phyloP scores from a whole-genome alignment of 1,140 invertebrate genomes.

The Ruditapes philippinarum region DNA sequence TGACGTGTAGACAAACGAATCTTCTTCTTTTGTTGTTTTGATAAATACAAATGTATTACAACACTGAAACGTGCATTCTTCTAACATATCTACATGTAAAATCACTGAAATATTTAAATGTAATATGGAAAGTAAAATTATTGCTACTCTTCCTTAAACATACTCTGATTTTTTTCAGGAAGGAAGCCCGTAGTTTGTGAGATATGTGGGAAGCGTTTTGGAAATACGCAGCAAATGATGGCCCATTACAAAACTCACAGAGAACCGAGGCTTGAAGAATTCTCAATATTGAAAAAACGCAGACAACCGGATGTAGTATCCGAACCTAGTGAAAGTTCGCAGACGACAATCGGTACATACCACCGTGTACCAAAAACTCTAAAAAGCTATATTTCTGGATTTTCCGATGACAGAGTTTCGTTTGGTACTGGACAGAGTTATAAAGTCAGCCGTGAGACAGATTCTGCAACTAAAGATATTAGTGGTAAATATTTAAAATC shows the following conservation, averaged over 20 bases:
- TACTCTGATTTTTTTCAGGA: constrained; percentile 1
- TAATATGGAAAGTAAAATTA: not conserved
- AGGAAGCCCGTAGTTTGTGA: constrained; percentile 44
- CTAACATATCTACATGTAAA: not conserved
- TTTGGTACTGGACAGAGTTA: constrained; percentile 53
- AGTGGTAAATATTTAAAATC: not conserved
- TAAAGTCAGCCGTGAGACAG: not conserved
- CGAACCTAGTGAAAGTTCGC: not conserved
- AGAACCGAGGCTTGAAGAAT: constrained; percentile 52
- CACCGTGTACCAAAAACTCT: constrained; percentile 11
- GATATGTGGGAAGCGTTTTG: constrained; percentile 52
- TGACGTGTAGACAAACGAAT: too few species aligned
- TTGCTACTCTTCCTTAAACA: not conserved
- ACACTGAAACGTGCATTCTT: too few species aligned
- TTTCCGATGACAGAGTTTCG: not conserved
- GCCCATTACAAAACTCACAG: constrained; percentile 52
- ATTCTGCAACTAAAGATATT: not conserved
- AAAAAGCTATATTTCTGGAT: constrained; percentile 10
- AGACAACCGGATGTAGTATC: not conserved
- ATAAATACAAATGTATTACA: too few species aligned
- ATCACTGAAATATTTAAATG: not conserved
- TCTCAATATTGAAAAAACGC: constrained; percentile 31
- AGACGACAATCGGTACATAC: constrained; percentile 35
- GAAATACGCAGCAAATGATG: constrained; percentile 17
- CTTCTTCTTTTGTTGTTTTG: too few species aligned